Evolutionary conservation across 2,113 vertebrate species (phyloP).

Genomic region (Parotia lawesii): DNA sequence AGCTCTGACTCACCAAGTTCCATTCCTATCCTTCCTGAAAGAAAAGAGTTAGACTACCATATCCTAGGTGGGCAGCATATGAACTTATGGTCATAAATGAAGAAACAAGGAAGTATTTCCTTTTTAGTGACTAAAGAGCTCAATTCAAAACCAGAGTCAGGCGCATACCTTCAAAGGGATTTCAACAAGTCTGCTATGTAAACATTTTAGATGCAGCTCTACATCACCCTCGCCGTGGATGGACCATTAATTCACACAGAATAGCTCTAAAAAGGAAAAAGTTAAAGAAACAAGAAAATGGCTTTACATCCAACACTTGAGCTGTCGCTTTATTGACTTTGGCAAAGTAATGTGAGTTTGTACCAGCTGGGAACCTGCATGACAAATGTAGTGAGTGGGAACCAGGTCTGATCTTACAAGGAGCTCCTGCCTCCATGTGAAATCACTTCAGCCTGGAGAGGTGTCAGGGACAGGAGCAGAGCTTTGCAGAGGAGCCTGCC

Average conservation of each 20-base stretch:
- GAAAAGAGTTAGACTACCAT: neutral
- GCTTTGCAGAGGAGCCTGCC: neutral
- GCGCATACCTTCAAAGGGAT: neutral
- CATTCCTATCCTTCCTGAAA: neutral
- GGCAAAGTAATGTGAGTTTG: neutral
- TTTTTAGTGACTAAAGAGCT: neutral
- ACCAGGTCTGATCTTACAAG: neutral
- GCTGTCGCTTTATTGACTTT: neutral
- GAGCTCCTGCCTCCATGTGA: neutral
- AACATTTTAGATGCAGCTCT: neutral
- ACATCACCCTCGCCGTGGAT: accelerated
- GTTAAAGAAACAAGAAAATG: neutral
- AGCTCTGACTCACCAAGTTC: neutral
- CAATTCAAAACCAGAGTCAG: neutral
- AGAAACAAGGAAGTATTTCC: neutral
- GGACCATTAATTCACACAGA: neutral
- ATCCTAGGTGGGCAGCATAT: neutral
- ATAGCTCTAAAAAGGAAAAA: neutral
- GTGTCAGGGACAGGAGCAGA: neutral
- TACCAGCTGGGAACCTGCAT: neutral
- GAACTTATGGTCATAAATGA: neutral
- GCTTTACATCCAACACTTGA: neutral
- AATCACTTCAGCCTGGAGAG: neutral
- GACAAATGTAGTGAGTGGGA: neutral
- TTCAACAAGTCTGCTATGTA: neutral